phyloP scores from a whole-genome alignment of 2,888 invertebrate genomes.

The Chrysolina oricalcia region DNA sequence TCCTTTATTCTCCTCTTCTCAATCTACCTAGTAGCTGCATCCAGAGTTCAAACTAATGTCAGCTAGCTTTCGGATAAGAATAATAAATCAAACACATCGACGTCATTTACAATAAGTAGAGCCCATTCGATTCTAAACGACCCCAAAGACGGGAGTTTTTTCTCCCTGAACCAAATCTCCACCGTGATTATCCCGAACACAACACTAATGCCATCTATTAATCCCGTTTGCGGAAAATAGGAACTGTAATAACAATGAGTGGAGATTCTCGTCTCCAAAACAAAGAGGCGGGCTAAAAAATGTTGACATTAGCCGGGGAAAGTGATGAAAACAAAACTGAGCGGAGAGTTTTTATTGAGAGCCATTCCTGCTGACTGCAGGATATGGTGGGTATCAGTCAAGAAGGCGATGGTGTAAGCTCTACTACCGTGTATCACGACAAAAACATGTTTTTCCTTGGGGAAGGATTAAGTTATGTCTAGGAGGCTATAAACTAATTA shows the following conservation, averaged over 20 bases:
- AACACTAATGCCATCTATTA: slow-evolving; percentile 56
- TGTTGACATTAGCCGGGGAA: slow-evolving; percentile 49
- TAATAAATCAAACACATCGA: neutral
- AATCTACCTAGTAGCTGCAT: too few relatives aligned
- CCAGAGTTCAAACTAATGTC: too few relatives aligned
- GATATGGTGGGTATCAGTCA: slow-evolving; percentile 38
- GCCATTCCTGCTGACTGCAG: slow-evolving; percentile 36
- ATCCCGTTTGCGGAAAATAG: slow-evolving; percentile 52
- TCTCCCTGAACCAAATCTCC: slow-evolving; percentile 51
- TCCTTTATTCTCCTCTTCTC: too few relatives aligned
- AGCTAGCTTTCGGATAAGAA: neutral
- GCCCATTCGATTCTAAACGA: slow-evolving; percentile 6
- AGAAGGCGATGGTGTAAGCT: slow-evolving; percentile 15
- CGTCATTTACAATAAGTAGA: neutral
- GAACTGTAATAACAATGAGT: slow-evolving; percentile 57
- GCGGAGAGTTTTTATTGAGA: slow-evolving; percentile 39
- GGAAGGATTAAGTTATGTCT: slow-evolving; percentile 26
- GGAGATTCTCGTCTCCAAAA: slow-evolving; percentile 50
- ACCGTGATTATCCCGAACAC: slow-evolving; percentile 52
- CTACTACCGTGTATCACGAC: neutral
- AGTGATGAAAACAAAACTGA: slow-evolving; percentile 37
- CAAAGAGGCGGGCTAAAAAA: slow-evolving; percentile 49
- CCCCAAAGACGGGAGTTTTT: slow-evolving; percentile 32
- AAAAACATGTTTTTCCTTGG: slow-evolving; percentile 37
- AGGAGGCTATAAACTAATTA: neutral